Conservation (phyloP, 2,113 vertebrate genomes). For the Xerus inauris region DNA sequence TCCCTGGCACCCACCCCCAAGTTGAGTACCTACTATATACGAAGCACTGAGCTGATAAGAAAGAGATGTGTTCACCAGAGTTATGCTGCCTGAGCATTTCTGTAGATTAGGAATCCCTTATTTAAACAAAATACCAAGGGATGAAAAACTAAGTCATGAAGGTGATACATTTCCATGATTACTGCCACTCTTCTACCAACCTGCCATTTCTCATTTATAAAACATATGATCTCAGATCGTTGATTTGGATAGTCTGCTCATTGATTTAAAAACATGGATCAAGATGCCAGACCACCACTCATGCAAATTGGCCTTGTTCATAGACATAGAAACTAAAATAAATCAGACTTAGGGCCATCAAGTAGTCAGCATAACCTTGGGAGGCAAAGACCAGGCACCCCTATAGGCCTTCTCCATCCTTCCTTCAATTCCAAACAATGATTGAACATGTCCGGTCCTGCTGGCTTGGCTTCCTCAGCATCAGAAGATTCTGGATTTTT, state of each 20-base stretch:
- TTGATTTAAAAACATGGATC: slow-evolving; percentile 48
- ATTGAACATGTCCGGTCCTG: neutral
- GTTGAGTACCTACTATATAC: neutral
- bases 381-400: neutral
- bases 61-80: neutral
- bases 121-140: neutral
- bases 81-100: neutral
- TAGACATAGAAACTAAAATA: slow-evolving; percentile 49
- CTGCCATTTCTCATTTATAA: neutral
- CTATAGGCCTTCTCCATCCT: neutral
- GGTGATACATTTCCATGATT: neutral
- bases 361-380: slow-evolving; percentile 29
- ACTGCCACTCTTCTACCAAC: neutral
- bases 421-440: neutral
- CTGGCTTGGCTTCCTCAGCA: neutral
- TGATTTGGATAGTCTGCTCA: neutral
- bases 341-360: slow-evolving; percentile 18
- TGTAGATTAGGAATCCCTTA: neutral
- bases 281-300: slow-evolving; percentile 31
- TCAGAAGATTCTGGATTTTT: neutral
- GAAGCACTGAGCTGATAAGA: neutral
- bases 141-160: neutral
- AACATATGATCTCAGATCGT: neutral
- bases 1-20: no score
- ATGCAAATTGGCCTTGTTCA: slow-evolving; percentile 43